phyloP scores from a whole-genome alignment of 2,797 vertebrate species.

The Buceros bicornis region DNA sequence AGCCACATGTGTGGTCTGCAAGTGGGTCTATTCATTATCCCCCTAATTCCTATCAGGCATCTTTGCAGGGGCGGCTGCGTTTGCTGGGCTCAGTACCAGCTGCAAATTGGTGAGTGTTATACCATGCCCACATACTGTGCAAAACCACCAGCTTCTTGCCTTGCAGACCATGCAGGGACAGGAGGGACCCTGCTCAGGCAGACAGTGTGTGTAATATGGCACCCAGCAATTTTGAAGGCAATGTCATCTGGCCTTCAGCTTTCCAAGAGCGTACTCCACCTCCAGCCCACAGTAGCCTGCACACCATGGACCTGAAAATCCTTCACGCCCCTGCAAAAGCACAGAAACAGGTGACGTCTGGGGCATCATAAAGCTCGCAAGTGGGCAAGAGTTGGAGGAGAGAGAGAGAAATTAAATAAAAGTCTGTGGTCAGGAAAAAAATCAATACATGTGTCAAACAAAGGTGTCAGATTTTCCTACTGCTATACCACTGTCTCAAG shows the following conservation, averaged over 20 bases:
- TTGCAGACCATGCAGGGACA: accelerated
- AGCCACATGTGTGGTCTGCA: not conserved
- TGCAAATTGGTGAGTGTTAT: accelerated
- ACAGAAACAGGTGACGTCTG: not conserved
- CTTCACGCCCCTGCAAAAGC: not conserved
- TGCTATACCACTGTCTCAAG: not conserved
- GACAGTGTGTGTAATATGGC: not conserved
- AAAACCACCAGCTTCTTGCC: not conserved
- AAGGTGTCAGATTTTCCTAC: not conserved
- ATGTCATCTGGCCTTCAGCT: not conserved
- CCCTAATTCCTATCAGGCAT: not conserved
- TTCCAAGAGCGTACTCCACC: not conserved
- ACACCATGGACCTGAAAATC: not conserved
- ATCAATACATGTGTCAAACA: not conserved
- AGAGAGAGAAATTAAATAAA: not conserved
- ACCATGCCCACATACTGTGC: not conserved
- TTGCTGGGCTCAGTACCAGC: not conserved
- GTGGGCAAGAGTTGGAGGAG: not conserved
- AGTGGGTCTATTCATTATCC: not conserved
- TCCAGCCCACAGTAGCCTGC: not conserved
- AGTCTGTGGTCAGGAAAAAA: not conserved
- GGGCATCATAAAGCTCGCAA: not conserved
- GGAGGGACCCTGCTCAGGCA: not conserved
- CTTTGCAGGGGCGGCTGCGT: accelerated
- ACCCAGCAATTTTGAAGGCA: not conserved